These are phyloP conservation scores for Ichneumoninae sp. DNA, from an alignment of 2,888 invertebrate genomes.

Conservation along the genomic window DNA sequence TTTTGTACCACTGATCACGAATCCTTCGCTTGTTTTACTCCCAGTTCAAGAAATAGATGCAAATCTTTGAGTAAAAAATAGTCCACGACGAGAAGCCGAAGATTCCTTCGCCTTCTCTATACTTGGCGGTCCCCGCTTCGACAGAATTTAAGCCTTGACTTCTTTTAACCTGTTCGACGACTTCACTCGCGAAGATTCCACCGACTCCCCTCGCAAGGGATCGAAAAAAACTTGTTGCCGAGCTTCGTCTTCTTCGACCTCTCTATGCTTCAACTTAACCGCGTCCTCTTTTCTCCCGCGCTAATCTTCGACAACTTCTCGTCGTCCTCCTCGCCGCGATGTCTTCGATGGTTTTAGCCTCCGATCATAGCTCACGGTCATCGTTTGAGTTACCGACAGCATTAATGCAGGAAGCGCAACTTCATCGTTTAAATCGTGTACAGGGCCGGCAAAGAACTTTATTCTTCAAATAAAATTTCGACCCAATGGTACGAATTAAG, in stretches of 20 bases:
- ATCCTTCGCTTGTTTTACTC: too few relatives aligned
- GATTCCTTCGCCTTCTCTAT: slow-evolving; percentile 47
- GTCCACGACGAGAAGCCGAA: slow-evolving; percentile 25
- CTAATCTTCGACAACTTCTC: neutral
- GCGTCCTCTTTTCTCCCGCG: neutral
- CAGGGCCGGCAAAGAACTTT: neutral
- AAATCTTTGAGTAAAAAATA: neutral
- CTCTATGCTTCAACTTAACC: slow-evolving; percentile 8
- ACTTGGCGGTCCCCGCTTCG: slow-evolving; percentile 24
- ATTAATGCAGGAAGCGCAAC: slow-evolving; percentile 30
- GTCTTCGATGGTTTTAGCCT: slow-evolving; percentile 47
- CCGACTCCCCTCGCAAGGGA: slow-evolving; percentile 23
- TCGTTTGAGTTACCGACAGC: slow-evolving; percentile 30
- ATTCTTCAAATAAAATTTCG: neutral
- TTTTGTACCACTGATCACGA: too few relatives aligned
- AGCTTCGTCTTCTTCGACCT: slow-evolving; percentile 39
- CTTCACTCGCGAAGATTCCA: slow-evolving; percentile 42
- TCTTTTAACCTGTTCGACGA: slow-evolving; percentile 50
- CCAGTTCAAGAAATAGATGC: neutral
- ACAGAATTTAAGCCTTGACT: slow-evolving; percentile 56
- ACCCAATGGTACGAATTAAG: neutral
- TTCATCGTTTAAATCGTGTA: slow-evolving; percentile 10
- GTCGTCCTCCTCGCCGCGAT: slow-evolving; percentile 31
- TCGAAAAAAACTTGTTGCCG: slow-evolving; percentile 30
- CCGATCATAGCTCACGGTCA: slow-evolving; percentile 32